Percentiles rank a stretch among this genome's conserved stretches.
Evolutionary conservation across 2,113 vertebrate species (phyloP).

Genomic region (Rhabdomys dilectus): DNA sequence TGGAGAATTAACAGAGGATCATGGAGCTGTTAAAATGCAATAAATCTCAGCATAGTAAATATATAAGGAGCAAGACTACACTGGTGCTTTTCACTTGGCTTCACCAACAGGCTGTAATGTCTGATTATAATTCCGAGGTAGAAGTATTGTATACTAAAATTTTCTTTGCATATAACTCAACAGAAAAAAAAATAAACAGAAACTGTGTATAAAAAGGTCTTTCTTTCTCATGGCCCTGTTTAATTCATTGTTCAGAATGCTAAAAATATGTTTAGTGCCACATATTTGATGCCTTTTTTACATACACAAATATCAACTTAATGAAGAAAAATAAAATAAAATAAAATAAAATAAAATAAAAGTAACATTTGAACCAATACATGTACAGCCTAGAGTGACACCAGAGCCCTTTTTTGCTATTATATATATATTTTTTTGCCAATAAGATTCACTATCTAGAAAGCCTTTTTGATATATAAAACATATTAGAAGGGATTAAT

Average conservation of each 20-base stretch:
- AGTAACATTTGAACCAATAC: background rate
- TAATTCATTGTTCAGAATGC: background rate
- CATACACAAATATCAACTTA: background rate
- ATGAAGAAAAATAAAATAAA: background rate
- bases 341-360: background rate
- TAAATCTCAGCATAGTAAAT: slow-evolving; percentile 54
- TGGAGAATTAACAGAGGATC: slow-evolving; percentile 56
- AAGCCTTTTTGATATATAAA: background rate
- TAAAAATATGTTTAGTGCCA: slow-evolving; percentile 25
- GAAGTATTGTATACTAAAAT: background rate
- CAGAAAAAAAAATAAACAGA: background rate
- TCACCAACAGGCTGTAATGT: background rate
- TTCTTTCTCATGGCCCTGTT: background rate
- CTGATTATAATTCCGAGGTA: slow-evolving; percentile 38
- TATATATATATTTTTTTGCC: background rate
- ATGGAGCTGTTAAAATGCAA: slow-evolving; percentile 53
- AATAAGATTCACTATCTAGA: background rate
- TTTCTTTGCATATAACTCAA: background rate
- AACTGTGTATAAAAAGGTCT: background rate
- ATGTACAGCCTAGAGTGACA: background rate
- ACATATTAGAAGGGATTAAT: background rate
- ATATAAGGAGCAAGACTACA: background rate
- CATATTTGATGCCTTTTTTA: background rate
- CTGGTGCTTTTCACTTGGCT: background rate
- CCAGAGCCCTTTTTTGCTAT: background rate